Evolutionary conservation across 2,113 vertebrate genomes (phyloP).

Genomic region (Oxyruncus cristatus): DNA sequence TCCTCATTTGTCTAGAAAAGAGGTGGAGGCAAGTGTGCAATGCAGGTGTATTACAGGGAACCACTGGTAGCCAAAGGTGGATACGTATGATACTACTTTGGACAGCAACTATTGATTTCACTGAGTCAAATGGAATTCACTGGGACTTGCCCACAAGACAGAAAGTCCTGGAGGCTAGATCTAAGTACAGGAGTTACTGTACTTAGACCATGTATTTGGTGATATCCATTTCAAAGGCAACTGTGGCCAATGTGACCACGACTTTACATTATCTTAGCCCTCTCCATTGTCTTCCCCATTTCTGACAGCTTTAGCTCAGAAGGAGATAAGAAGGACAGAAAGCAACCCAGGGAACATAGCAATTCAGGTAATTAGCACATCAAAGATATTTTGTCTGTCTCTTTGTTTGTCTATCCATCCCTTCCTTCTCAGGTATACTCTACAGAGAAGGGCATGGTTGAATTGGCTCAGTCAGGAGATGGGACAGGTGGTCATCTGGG

Average conservation of each 20-base stretch:
- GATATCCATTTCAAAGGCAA: neutral
- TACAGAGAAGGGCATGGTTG: neutral
- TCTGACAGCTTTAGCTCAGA: neutral
- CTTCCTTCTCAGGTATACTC: neutral
- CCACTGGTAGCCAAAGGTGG: neutral
- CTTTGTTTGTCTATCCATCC: fast-evolving
- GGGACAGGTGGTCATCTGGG: neutral
- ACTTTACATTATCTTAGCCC: neutral
- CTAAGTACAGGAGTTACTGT: neutral
- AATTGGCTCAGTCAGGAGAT: neutral
- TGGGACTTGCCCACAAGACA: neutral
- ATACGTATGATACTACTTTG: neutral
- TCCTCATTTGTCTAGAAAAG: neutral
- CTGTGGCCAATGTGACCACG: neutral
- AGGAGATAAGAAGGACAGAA: neutral
- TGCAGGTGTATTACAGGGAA: neutral
- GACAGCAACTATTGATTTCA: neutral
- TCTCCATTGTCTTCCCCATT: neutral
- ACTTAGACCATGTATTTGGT: neutral
- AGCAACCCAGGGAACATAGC: neutral
- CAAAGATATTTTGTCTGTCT: neutral
- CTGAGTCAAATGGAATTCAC: neutral
- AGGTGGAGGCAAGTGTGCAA: neutral
- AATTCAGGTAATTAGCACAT: neutral
- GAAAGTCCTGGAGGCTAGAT: neutral